These are phyloP conservation scores for Enteromius viviparus DNA, from an alignment of 2,797 vertebrate genomes.

Conservation along the genomic window DNA sequence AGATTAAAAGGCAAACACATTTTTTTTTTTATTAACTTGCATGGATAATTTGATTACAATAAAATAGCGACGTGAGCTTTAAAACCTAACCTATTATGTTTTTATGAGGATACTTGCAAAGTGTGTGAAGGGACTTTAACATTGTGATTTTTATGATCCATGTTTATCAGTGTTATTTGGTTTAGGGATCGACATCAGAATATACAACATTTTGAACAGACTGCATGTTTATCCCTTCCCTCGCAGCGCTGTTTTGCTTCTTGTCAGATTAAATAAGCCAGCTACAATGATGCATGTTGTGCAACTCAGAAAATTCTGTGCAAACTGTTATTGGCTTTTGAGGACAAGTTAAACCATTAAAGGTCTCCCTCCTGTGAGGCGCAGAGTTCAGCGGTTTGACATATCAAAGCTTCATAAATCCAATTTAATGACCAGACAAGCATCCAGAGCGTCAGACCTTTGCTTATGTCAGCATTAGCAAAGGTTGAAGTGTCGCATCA, in stretches of 20 bases:
- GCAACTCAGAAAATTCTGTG: not conserved
- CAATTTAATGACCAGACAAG: slow-evolving; percentile 13
- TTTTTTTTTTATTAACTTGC: too few species aligned
- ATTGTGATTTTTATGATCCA: not conserved
- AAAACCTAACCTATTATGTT: not conserved
- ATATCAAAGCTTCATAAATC: slow-evolving; percentile 31
- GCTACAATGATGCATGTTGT: not conserved
- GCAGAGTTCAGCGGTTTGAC: slow-evolving; percentile 1
- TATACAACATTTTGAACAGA: not conserved
- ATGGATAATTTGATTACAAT: too few species aligned
- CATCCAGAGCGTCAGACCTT: not conserved
- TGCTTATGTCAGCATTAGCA: slow-evolving; percentile 37
- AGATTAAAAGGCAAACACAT: too few species aligned
- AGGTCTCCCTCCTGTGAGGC: not conserved
- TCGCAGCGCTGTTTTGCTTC: not conserved
- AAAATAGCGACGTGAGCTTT: not conserved
- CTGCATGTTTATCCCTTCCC: not conserved
- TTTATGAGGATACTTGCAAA: not conserved
- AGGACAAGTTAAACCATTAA: not conserved
- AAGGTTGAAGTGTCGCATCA: slow-evolving; percentile 15
- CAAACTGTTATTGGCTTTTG: not conserved
- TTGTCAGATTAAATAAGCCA: not conserved
- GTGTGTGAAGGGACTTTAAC: not conserved
- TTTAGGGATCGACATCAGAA: not conserved
- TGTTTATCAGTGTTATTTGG: not conserved